Evolutionary conservation across 2,797 vertebrate genomes (phyloP).

Genomic region (Decapterus maruadsi): DNA sequence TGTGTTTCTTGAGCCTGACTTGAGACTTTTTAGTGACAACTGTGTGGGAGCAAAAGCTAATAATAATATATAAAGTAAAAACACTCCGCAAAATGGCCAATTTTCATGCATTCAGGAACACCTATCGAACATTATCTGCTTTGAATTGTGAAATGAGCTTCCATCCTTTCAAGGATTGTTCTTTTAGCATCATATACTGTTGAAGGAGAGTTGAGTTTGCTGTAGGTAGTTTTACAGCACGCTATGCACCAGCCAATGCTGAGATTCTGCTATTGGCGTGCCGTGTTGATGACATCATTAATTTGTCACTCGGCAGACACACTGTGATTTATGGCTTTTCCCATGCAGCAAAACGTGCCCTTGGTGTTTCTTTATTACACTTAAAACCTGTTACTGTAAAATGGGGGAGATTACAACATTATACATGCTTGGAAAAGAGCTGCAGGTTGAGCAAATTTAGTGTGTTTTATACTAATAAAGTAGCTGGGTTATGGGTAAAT

Average conservation of each 20-base stretch:
- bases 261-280: conserved; percentile 69
- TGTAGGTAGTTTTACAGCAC: conserved; percentile 39
- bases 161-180: background rate
- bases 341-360: conserved; percentile 72
- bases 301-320: conserved; percentile 79
- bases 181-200: background rate
- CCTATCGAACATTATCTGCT: background rate
- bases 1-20: background rate
- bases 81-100: background rate
- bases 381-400: conserved; percentile 78
- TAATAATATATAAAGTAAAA: too few relatives aligned
- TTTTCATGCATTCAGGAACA: background rate
- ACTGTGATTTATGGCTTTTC: conserved; percentile 80
- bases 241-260: conserved; percentile 35
- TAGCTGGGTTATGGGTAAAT: conserved; percentile 76
- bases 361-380: conserved; percentile 78
- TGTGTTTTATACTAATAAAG: conserved; percentile 77
- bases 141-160: background rate
- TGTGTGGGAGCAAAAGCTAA: too few relatives aligned
- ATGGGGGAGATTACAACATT: conserved; percentile 76
- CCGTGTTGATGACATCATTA: conserved; percentile 78
- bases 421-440: conserved; percentile 74
- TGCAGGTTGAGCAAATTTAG: conserved; percentile 67
- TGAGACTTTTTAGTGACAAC: background rate
- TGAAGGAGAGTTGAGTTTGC: conserved; percentile 27